These are phyloP conservation scores for Malacosoma neustria DNA, from an alignment of 2,888 invertebrate species.

Conservation along the genomic window DNA sequence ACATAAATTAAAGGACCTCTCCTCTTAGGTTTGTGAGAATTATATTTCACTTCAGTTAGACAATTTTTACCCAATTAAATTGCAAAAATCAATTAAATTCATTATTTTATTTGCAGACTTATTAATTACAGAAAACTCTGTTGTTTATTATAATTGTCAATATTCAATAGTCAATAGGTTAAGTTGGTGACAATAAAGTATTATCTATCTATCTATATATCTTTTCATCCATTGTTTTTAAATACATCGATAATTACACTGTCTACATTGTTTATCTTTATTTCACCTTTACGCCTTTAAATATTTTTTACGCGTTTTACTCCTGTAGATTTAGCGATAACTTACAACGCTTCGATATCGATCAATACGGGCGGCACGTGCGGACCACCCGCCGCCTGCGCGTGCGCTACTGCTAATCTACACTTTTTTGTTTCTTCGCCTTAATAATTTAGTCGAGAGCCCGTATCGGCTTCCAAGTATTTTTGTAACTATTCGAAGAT, in stretches of 20 bases:
- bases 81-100: no score
- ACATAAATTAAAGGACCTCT: no score
- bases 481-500: no score
- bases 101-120: no score
- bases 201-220: no score
- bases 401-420: slow-evolving; percentile 35
- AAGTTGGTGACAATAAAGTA: no score
- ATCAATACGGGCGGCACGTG: slow-evolving; percentile 68
- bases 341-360: slow-evolving; percentile 41
- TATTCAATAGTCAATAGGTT: no score
- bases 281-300: background rate
- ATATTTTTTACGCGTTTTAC: background rate
- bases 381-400: slow-evolving; percentile 57
- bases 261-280: background rate
- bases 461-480: background rate
- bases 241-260: background rate
- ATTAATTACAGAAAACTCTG: no score
- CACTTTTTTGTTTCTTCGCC: slow-evolving; percentile 27
- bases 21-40: no score
- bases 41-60: no score
- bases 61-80: no score
- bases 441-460: slow-evolving; percentile 1
- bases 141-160: no score
- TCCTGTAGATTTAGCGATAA: slow-evolving; percentile 22
- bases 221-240: background rate